Percentiles rank a stretch among this genome's conserved stretches.
Conservation (phyloP, 2,797 vertebrate species). For the Phoxinus dragarum region DNA sequence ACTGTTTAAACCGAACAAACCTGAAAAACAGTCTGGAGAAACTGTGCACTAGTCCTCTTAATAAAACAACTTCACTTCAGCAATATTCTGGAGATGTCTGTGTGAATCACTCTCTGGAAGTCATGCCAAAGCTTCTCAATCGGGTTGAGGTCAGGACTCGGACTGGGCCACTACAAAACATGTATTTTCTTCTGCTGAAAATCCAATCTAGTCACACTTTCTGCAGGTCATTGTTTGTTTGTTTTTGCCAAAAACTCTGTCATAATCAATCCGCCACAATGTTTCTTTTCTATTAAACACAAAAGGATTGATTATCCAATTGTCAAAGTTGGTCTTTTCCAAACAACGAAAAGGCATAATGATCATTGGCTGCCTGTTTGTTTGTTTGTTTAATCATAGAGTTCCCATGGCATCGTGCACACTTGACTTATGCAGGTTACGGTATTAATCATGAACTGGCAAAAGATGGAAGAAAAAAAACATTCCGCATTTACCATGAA, state of each 20-base stretch:
- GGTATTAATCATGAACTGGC: background rate
- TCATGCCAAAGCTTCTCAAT: background rate
- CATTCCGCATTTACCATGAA: background rate
- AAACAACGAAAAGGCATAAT: background rate
- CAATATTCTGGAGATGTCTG: background rate
- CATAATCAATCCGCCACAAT: background rate
- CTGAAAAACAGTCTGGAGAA: background rate
- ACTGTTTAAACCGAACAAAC: background rate
- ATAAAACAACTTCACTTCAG: background rate
- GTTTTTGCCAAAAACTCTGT: background rate
- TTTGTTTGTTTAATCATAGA: background rate
- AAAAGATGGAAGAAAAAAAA: background rate
- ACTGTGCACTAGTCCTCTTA: background rate
- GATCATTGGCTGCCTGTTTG: no score
- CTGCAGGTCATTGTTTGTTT: background rate
- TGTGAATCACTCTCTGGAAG: background rate
- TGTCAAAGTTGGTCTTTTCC: background rate
- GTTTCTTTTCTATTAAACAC: background rate
- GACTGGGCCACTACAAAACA: background rate
- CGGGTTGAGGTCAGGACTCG: background rate
- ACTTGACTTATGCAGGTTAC: background rate
- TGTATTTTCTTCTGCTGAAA: background rate
- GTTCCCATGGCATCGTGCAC: background rate
- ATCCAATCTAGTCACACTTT: background rate
- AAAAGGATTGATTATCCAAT: background rate